Percentiles rank a stretch among this genome's conserved stretches.
These are phyloP conservation scores for Mythimna albipuncta DNA, from an alignment of 2,888 invertebrate species.

Conservation along the genomic window DNA sequence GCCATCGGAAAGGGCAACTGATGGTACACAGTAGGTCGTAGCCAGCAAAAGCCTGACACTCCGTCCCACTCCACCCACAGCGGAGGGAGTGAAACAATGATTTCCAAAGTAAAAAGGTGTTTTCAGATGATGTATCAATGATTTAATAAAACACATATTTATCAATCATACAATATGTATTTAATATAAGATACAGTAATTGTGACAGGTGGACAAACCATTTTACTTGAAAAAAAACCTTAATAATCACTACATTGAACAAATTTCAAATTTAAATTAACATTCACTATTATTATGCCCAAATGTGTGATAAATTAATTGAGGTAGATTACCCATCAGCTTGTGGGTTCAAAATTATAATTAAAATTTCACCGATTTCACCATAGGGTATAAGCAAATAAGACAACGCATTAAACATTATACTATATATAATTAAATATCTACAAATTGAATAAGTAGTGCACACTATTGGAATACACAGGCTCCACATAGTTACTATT, in stretches of 20 bases:
- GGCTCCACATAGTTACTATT: conserved; percentile 80
- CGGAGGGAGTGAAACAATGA: not conserved
- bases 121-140: not conserved
- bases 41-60: too few species aligned
- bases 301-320: conserved; percentile 90
- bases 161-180: conserved; percentile 91
- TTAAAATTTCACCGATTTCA: conserved; percentile 82
- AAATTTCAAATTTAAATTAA: conserved; percentile 86
- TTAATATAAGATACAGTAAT: conserved; percentile 90
- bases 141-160: conserved; percentile 81
- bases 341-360: conserved; percentile 86
- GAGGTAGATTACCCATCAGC: conserved; percentile 89
- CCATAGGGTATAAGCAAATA: conserved; percentile 86
- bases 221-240: conserved; percentile 81
- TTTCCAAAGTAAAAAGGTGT: not conserved
- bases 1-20: too few species aligned
- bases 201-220: conserved; percentile 90
- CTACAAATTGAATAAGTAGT: conserved; percentile 90
- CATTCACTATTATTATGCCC: conserved; percentile 89
- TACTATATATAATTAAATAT: conserved; percentile 91
- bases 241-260: conserved; percentile 87
- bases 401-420: conserved; percentile 89
- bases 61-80: too few species aligned
- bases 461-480: conserved; percentile 85
- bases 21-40: too few species aligned